Conservation (phyloP, 2,888 invertebrate genomes). For the Leptinotarsa tumamoca region DNA sequence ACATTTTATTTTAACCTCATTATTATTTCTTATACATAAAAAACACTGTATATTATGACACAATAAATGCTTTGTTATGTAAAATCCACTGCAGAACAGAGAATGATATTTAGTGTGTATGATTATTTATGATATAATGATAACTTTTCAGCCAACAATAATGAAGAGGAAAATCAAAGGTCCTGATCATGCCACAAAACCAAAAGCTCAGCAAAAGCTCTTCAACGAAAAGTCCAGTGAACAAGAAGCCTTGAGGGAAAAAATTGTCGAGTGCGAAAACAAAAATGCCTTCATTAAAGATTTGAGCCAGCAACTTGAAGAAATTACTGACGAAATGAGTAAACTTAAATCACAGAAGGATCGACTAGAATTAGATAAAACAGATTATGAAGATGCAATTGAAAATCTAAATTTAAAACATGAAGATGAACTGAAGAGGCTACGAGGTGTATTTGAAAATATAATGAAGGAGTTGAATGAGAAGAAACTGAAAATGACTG, state of each 20-base stretch:
- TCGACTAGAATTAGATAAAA: constrained; percentile 62
- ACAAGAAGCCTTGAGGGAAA: constrained; percentile 67
- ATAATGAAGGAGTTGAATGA: constrained; percentile 65
- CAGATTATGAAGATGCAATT: constrained; percentile 64
- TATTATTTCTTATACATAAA: too few species aligned
- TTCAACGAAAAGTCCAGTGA: constrained; percentile 31
- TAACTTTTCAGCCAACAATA: constrained; percentile 58
- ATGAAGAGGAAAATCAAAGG: constrained; percentile 53
- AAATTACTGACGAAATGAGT: constrained; percentile 66
- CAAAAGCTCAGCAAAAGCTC: constrained; percentile 32
- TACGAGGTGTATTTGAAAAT: constrained; percentile 64
- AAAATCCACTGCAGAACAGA: too few species aligned
- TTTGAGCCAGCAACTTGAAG: constrained; percentile 68
- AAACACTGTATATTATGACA: too few species aligned
- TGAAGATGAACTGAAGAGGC: constrained; percentile 62
- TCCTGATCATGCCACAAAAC: constrained; percentile 19
- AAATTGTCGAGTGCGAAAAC: constrained; percentile 69
- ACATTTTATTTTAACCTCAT: too few species aligned
- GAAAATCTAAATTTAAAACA: constrained; percentile 65
- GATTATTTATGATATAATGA: too few species aligned
- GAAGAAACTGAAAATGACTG: constrained; percentile 56
- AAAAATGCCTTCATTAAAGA: constrained; percentile 69
- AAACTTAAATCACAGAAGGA: constrained; percentile 64
- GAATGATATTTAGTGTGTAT: too few species aligned
- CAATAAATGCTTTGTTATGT: too few species aligned